Percentiles rank a stretch among this genome's conserved stretches.
Evolutionary conservation across 2,797 vertebrate genomes (phyloP).

Genomic region (Pseudochaenichthys georgianus): DNA sequence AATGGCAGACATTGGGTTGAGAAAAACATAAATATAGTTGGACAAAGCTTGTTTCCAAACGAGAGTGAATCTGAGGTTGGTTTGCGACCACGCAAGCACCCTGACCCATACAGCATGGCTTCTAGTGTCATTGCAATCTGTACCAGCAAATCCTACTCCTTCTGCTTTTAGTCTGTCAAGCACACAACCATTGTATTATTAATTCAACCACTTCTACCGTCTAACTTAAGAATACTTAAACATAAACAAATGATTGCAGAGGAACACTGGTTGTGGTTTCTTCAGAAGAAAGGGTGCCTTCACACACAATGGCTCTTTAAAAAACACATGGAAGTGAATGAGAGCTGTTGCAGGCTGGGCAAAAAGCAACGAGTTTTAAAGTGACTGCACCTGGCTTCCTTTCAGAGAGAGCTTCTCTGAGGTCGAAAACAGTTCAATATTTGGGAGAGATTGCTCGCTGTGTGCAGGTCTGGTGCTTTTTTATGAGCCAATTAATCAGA

Average conservation of each 20-base stretch:
- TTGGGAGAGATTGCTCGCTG: constrained; percentile 19
- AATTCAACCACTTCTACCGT: background rate
- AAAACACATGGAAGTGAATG: constrained; percentile 31
- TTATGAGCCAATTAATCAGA: constrained; percentile 45
- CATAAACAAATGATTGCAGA: constrained; percentile 9
- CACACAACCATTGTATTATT: constrained; percentile 1
- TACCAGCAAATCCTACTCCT: too few relatives aligned
- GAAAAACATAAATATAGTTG: too few relatives aligned
- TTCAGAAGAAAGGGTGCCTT: constrained; percentile 1
- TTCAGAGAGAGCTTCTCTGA: constrained; percentile 29
- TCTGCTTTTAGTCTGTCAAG: background rate
- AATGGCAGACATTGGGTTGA: too few relatives aligned
- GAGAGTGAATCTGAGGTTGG: too few relatives aligned
- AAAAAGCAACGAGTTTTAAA: constrained; percentile 46
- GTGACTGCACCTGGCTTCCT: constrained; percentile 55
- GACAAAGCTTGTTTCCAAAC: too few relatives aligned
- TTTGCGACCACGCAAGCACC: too few relatives aligned
- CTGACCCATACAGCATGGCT: too few relatives aligned
- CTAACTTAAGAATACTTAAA: constrained; percentile 6
- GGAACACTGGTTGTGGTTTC: background rate
- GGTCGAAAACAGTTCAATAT: constrained; percentile 30
- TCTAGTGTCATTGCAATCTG: too few relatives aligned
- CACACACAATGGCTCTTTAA: constrained; percentile 30
- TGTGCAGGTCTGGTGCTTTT: constrained; percentile 16
- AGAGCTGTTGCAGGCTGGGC: constrained; percentile 30